These are phyloP conservation scores for Acromyrmex charruanus DNA, from an alignment of 1,140 invertebrate genomes.

Conservation along the genomic window DNA sequence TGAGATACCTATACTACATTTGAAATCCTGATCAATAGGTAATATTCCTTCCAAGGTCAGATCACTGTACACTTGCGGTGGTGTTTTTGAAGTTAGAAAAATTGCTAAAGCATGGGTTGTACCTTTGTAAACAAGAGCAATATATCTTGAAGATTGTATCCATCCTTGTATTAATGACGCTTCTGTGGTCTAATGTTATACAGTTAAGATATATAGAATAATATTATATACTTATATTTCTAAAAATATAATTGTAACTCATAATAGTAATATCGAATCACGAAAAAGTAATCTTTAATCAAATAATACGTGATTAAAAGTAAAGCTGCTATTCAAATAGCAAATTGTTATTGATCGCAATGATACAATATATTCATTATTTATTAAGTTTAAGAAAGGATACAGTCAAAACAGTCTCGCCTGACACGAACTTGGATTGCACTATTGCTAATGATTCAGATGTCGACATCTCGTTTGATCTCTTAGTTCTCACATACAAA, in stretches of 20 bases:
- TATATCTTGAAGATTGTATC: slow-evolving; percentile 86
- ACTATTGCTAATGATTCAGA: slow-evolving; percentile 83
- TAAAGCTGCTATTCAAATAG: background rate
- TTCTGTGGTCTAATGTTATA: slow-evolving; percentile 82
- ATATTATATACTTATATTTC: slow-evolving; percentile 40
- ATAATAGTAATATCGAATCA: slow-evolving; percentile 4
- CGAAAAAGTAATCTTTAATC: slow-evolving; percentile 8
- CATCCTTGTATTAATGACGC: slow-evolving; percentile 88
- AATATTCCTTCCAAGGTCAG: slow-evolving; percentile 91
- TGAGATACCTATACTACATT: slow-evolving; percentile 90
- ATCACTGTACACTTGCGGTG: slow-evolving; percentile 90
- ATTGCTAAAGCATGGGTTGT: slow-evolving; percentile 89
- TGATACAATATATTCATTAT: slow-evolving; percentile 31
- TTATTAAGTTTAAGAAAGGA: slow-evolving; percentile 80
- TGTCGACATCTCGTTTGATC: slow-evolving; percentile 59
- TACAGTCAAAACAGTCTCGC: slow-evolving; percentile 88
- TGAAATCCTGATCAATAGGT: slow-evolving; percentile 92
- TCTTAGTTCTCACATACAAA: background rate
- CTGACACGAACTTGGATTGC: slow-evolving; percentile 89
- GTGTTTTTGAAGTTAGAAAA: slow-evolving; percentile 87
- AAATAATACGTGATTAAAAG: background rate
- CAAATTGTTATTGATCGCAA: background rate
- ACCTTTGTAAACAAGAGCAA: slow-evolving; percentile 90
- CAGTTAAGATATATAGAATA: slow-evolving; percentile 66
- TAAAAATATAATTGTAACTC: slow-evolving; percentile 12